A percentile compares a stretch with the other conserved stretches of the same genome.
phyloP scores from a whole-genome alignment of 2,888 invertebrate species.

The Pseudococcus viburni region DNA sequence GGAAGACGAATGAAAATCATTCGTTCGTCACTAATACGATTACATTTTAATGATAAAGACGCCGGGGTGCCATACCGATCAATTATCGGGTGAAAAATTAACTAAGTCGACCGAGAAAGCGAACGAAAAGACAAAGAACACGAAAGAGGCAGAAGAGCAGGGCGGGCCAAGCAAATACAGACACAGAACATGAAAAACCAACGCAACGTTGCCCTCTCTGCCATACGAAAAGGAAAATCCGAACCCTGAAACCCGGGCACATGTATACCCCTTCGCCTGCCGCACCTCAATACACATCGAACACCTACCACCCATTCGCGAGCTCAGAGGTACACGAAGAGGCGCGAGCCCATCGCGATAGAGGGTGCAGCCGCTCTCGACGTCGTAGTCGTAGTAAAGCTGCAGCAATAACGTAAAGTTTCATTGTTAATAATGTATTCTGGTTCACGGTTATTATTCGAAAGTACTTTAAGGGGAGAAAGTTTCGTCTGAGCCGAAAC shows the following conservation, averaged over 20 bases:
- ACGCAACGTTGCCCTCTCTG: background rate
- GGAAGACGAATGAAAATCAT: conserved; percentile 15
- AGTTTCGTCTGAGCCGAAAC: conserved; percentile 59
- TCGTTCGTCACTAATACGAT: conserved; percentile 30
- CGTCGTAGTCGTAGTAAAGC: background rate
- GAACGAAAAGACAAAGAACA: background rate
- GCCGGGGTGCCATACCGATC: conserved; percentile 29
- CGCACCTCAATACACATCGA: background rate
- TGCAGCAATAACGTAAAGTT: conserved; percentile 55
- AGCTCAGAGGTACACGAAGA: background rate
- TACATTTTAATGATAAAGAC: conserved; percentile 41
- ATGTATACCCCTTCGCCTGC: background rate
- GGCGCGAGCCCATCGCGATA: background rate
- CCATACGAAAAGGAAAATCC: background rate
- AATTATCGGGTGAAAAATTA: conserved; percentile 34
- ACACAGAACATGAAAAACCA: background rate
- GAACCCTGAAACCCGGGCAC: conserved; percentile 10
- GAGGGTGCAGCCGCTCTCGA: background rate
- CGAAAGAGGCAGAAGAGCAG: background rate
- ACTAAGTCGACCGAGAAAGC: background rate
- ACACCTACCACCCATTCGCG: background rate
- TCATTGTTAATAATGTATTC: conserved; percentile 64
- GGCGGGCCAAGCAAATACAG: background rate
- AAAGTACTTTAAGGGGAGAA: conserved; percentile 65
- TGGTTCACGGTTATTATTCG: conserved; percentile 66